Percentiles rank a stretch among this genome's conserved stretches.
Conservation (phyloP, 2,797 vertebrate genomes). For the Diceros bicornis region DNA sequence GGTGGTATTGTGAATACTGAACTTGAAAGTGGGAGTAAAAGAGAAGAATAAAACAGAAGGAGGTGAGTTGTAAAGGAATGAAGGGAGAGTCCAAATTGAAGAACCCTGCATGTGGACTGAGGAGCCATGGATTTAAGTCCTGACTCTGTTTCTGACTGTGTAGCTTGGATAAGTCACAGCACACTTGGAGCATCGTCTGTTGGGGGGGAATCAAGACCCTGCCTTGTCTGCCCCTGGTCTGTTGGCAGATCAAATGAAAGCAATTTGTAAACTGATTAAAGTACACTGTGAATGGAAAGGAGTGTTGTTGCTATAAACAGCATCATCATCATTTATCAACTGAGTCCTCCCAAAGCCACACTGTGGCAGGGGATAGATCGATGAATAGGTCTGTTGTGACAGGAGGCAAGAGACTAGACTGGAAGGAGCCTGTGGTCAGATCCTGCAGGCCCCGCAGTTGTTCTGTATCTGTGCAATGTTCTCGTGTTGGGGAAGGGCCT, state of each 20-base stretch:
- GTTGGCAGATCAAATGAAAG: slow-evolving; percentile 9
- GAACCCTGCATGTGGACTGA: not conserved
- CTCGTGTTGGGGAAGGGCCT: not conserved
- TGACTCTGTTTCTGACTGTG: not conserved
- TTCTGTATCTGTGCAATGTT: not conserved
- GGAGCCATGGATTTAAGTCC: no score
- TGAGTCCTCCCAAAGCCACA: slow-evolving; percentile 64
- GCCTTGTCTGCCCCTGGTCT: not conserved
- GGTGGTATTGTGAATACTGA: not conserved
- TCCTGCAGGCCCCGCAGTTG: not conserved
- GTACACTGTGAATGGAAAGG: slow-evolving; percentile 62
- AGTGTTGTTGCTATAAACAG: slow-evolving; percentile 56
- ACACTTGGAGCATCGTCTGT: not conserved
- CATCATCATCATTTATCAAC: not conserved
- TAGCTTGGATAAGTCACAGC: not conserved
- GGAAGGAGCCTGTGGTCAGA: slow-evolving; percentile 78
- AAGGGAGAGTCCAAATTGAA: not conserved
- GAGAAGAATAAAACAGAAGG: not conserved
- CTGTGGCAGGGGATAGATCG: slow-evolving; percentile 63
- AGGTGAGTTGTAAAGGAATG: not conserved
- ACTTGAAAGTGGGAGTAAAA: not conserved
- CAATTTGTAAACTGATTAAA: slow-evolving; percentile 27
- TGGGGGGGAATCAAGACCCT: not conserved
- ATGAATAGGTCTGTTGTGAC: slow-evolving; percentile 63
- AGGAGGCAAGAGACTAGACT: slow-evolving; percentile 71